phyloP scores from a whole-genome alignment of 2,113 vertebrate species.

The Sapajus apella region DNA sequence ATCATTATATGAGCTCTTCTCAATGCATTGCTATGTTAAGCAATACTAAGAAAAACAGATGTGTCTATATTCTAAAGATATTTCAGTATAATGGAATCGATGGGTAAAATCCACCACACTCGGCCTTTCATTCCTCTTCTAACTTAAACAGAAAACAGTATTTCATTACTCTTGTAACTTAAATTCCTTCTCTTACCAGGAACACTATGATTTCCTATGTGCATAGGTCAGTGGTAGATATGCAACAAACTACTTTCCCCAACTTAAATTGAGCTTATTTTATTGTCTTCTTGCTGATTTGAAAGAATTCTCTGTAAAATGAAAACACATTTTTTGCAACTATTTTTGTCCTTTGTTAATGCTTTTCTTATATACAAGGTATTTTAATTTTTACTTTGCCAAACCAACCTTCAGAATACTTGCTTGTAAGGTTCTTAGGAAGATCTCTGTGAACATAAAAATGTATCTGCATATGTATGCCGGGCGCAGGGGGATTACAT shows the following conservation, averaged over 20 bases:
- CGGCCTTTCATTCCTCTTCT: not conserved
- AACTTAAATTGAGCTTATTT: not conserved
- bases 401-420: not conserved
- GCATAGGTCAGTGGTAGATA: not conserved
- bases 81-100: not conserved
- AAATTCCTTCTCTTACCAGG: not conserved
- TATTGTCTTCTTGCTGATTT: not conserved
- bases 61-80: not conserved
- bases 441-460: not conserved
- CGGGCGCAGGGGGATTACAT: too few species aligned
- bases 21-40: not conserved
- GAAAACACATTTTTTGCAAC: not conserved
- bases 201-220: not conserved
- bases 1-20: not conserved
- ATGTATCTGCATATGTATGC: not conserved
- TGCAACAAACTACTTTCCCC: not conserved
- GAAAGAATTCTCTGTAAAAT: not conserved
- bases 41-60: not conserved
- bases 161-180: not conserved
- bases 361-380: not conserved
- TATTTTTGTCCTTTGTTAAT: not conserved
- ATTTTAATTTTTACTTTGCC: not conserved
- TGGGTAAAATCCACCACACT: not conserved
- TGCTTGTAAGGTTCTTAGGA: not conserved
- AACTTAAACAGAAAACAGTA: not conserved